Evolutionary conservation across 1,140 invertebrate genomes (phyloP).

Genomic region (Brachionus rubens): DNA sequence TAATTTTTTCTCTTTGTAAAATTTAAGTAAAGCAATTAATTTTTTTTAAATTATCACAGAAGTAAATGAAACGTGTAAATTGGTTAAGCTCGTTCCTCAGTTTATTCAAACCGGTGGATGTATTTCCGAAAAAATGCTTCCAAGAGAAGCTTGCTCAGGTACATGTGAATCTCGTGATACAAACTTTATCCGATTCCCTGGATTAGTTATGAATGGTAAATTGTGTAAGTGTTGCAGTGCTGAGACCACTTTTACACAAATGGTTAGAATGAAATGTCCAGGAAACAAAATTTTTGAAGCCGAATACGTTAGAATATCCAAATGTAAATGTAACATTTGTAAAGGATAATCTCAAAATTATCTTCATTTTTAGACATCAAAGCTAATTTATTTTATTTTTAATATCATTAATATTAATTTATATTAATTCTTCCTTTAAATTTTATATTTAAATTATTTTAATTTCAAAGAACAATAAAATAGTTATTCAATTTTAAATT

Average conservation of each 20-base stretch:
- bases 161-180: conserved; percentile 3
- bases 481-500: no score
- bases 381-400: neutral
- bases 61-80: conserved; percentile 9
- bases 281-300: neutral
- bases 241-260: conserved; percentile 22
- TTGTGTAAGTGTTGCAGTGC: conserved; percentile 36
- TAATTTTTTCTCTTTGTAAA: neutral
- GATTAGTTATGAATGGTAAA: neutral
- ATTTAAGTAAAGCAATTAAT: neutral
- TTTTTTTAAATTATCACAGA: neutral
- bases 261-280: conserved; percentile 22
- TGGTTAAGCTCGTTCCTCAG: neutral
- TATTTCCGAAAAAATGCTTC: conserved; percentile 41
- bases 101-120: conserved; percentile 24
- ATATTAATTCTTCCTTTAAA: no score
- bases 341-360: neutral
- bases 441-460: no score
- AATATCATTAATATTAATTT: neutral
- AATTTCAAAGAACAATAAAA: no score
- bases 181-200: conserved; percentile 13
- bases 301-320: conserved; percentile 33
- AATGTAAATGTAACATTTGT: conserved; percentile 39
- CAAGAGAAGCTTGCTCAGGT: conserved; percentile 19
- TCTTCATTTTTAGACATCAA: neutral